Evolutionary conservation across 2,888 invertebrate species (phyloP), one percentile per base, ranked within the genome.

Genomic region (Aproaerema taeniolella): DNA sequence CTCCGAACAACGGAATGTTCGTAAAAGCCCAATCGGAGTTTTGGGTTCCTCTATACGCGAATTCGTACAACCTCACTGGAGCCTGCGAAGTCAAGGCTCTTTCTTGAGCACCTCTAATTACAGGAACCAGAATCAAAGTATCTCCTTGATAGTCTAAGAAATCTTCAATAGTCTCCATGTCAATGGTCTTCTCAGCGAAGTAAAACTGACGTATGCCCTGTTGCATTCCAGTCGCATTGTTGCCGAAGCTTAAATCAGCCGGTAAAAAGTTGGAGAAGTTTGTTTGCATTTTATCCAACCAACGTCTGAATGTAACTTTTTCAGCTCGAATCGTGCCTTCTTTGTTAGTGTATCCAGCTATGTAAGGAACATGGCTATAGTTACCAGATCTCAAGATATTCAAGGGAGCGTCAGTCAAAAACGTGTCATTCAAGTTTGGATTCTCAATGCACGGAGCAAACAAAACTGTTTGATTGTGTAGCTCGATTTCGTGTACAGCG

Each of bases 391-490:
- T 63, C 1, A 86, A 35, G 16, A 74, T 39, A 35, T 74, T 61
- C 11, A 79, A 58, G 1, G 86, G 86, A 12, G 73, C 67, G 25
- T 73, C 71, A 8, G 57, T 42, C 1, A 86, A 45, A 13, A 83
- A 58, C 2, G 73, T 66, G 1, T 66, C 60, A 31, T 68, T 67
- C 1, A 55, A 41, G 13, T 59, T 61, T 0, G 63, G 39, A 17
- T 73, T 65, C 51, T 86, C 86, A 7, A 86, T 52, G 38, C 86
- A 86, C 1, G 86, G 86, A 0, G 80, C 82, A 39, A 86, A 86
- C 8, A 80, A 46, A 7, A 69, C 58, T 1, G 81, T 72, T 40
- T 81, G 80, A 30, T 85, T 80, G 13, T 49, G 54, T 29, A 76
- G 75, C 24, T 60, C 59, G 33, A 73, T 67, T 1, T 63, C 64